Evolutionary conservation across 2,113 vertebrate genomes (phyloP).

Genomic region (Papio anubis): DNA sequence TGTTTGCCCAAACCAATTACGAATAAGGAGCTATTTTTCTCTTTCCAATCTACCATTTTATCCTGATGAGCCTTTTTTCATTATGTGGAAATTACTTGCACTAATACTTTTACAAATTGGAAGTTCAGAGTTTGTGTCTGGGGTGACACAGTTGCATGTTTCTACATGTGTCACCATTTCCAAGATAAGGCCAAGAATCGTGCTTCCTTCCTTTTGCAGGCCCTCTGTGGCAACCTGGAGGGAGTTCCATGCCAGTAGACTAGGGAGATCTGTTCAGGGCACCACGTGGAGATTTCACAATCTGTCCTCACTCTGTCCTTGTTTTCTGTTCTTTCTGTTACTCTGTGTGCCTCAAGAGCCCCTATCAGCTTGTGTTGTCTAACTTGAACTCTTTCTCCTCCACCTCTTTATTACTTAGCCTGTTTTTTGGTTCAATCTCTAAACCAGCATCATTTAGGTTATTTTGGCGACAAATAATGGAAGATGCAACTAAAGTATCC

Average conservation of each 20-base stretch:
- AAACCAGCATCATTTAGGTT: not conserved
- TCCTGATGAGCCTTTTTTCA: slow-evolving; percentile 21
- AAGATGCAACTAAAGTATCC: not conserved
- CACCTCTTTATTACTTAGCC: too few species aligned
- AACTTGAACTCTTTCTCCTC: not conserved
- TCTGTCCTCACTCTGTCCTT: rapidly evolving
- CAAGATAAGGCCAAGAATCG: too few species aligned
- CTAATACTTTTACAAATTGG: not conserved
- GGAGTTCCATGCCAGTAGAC: rapidly evolving
- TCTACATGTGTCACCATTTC: not conserved
- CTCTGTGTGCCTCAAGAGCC: not conserved
- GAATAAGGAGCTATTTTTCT: not conserved
- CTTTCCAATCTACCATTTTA: not conserved
- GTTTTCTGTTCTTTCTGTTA: not conserved
- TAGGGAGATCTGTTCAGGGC: not conserved
- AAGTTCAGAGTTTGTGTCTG: not conserved
- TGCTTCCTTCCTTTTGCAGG: not conserved
- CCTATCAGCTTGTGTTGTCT: rapidly evolving
- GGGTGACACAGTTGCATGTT: not conserved
- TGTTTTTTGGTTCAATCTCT: not conserved
- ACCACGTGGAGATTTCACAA: rapidly evolving
- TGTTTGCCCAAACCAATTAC: slow-evolving; percentile 23
- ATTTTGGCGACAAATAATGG: not conserved
- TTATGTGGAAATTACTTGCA: not conserved
- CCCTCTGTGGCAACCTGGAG: rapidly evolving